phyloP scores from a whole-genome alignment of 2,113 vertebrate species.

The Chaenocephalus aceratus region DNA sequence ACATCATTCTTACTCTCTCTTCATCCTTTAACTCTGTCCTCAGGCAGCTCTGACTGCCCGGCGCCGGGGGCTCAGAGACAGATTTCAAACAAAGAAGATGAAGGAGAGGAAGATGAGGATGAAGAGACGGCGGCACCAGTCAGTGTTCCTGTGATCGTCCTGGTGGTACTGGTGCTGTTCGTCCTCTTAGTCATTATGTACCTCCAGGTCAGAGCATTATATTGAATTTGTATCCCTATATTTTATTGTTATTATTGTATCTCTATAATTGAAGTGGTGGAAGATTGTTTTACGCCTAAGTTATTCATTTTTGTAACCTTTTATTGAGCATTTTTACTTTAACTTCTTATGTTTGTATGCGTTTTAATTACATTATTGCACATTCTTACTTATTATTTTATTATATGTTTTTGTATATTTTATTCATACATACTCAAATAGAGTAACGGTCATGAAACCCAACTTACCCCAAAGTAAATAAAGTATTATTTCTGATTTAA shows the following conservation, averaged over 20 bases:
- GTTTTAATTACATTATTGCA: not conserved
- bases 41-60: conserved; percentile 31
- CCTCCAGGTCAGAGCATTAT: conserved; percentile 55
- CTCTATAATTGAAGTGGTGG: too few species aligned
- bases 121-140: not conserved
- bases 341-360: too few species aligned
- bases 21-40: not conserved
- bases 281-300: too few species aligned
- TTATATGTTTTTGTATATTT: not conserved
- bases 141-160: conserved; percentile 43
- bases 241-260: too few species aligned
- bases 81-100: not conserved
- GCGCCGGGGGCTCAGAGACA: not conserved
- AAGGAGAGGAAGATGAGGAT: not conserved
- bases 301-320: too few species aligned
- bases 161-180: conserved; percentile 34
- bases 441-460: too few species aligned
- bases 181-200: conserved; percentile 54
- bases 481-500: too few species aligned
- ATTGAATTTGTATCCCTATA: too few species aligned
- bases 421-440: too few species aligned
- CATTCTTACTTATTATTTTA: not conserved
- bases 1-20: not conserved
- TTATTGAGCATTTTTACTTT: not conserved
- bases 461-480: too few species aligned